A percentile compares a stretch with the other conserved stretches of the same genome.
Evolutionary conservation across 2,113 vertebrate genomes (phyloP).

Genomic region (Theropithecus gelada): DNA sequence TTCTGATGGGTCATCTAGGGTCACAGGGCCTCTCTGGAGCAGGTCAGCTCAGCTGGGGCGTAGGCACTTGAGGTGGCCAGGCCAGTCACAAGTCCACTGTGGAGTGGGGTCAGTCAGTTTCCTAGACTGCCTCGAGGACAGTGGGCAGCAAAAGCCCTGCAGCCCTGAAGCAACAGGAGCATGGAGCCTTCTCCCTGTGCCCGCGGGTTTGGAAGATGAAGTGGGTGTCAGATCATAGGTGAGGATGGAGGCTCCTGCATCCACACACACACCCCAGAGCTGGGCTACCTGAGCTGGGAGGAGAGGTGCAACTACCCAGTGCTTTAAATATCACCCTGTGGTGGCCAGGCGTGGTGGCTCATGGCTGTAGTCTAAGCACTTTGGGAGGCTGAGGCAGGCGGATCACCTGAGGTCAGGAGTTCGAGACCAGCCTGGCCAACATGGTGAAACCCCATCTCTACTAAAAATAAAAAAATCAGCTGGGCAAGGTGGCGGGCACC

Average conservation of each 20-base stretch:
- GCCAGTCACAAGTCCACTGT: background rate
- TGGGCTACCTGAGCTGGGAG: background rate
- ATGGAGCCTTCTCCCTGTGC: accelerated
- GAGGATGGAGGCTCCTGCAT: background rate
- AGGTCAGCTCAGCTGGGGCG: background rate
- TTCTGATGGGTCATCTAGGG: background rate
- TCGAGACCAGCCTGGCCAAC: too few species aligned
- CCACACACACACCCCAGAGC: too few species aligned
- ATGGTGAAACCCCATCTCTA: too few species aligned
- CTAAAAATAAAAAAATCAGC: too few species aligned
- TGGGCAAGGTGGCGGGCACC: too few species aligned
- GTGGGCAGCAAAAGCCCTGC: background rate
- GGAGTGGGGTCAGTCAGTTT: background rate
- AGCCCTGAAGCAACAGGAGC: too few species aligned
- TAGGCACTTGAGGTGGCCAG: background rate
- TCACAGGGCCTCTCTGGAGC: too few species aligned
- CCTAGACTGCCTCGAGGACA: background rate
- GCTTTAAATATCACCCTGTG: background rate
- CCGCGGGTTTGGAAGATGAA: accelerated
- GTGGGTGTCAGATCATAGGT: background rate
- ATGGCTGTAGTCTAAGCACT: too few species aligned
- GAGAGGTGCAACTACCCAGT: background rate
- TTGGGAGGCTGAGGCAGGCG: too few species aligned
- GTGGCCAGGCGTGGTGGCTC: background rate
- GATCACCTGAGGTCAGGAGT: too few species aligned